Base-by-base conservation (phyloP, 2,113 vertebrate species). In the Bufo gargarizans region DNA sequence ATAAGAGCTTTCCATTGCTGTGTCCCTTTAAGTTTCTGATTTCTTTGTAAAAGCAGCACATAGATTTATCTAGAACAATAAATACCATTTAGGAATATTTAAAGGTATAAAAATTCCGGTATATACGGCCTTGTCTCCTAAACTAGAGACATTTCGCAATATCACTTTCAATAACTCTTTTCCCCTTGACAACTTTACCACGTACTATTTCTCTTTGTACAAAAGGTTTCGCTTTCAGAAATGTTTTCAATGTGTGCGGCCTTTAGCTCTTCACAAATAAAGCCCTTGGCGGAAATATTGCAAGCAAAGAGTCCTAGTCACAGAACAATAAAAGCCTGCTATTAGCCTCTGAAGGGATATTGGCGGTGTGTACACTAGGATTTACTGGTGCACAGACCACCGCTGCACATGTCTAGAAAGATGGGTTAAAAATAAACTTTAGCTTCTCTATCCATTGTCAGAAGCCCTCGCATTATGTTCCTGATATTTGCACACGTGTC, bases 341-440 rank as follows among this genome's bases (percentile, higher is more conserved):
- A 86, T 86, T 77, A 77, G 74, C 77, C 85, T 87, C 85, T 45
- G 85, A 86, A 77, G 85, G 85, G 74, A 78, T 87, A 80, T 87
- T 69, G 77, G 76, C 61, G 16, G n/a, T 71, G 77, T 69, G 85
- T 45, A 80, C 47, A 71, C 69, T 80, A 67, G 49, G 85, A 84
- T 87, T 87, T 87, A 63, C 59, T 69, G 56, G 47, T 43, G 45
- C 77, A 71, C 85, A 80, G 85, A 56, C 61, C 50, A 71, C 50
- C n/a, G 59, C 76, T 6, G 49, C 77, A 86, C 55, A 55, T 20
- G 33, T 77, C 76, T 55, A 63, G 45, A 67, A 74, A 20, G 10
- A 77, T 8, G 45, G 53, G 17, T 86, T 77, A 56, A 47, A 83
- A 83, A 83, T 83, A 53, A 83, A 71, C 53, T 72, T 85, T 43